Conservation (phyloP, 1,140 invertebrate genomes). For the Drosophila nigromelanica region DNA sequence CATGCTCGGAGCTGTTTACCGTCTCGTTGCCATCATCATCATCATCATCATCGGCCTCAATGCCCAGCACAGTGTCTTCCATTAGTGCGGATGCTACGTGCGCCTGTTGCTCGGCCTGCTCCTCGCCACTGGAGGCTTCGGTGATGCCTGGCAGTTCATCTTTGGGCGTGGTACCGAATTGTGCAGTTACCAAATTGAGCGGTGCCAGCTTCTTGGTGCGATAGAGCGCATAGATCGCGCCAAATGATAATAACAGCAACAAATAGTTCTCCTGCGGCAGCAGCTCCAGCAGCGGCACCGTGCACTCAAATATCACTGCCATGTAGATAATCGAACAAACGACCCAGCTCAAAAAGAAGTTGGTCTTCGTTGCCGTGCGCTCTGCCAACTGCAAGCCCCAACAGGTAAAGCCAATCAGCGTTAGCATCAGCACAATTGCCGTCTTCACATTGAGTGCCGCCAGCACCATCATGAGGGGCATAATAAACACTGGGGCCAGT, state of each 20-base stretch:
- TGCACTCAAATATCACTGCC: constrained; percentile 80
- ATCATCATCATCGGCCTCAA: constrained; percentile 60
- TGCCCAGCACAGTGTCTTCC: constrained; percentile 53
- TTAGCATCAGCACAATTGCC: constrained; percentile 79
- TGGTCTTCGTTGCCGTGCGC: constrained; percentile 66
- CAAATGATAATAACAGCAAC: constrained; percentile 75
- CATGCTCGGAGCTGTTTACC: constrained; percentile 25
- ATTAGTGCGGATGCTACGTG: constrained; percentile 27
- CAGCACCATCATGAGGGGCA: constrained; percentile 82
- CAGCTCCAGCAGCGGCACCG: constrained; percentile 84
- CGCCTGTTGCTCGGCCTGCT: constrained; percentile 69
- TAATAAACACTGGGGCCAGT: constrained; percentile 79
- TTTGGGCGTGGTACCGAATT: constrained; percentile 57
- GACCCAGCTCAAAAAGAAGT: constrained; percentile 84
- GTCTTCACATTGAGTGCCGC: constrained; percentile 84
- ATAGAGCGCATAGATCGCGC: constrained; percentile 66
- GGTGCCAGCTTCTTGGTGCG: constrained; percentile 57
- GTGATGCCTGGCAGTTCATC: constrained; percentile 74
- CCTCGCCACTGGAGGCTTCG: constrained; percentile 69
- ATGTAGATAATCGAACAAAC: constrained; percentile 81
- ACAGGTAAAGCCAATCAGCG: constrained; percentile 74
- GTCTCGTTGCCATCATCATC: constrained; percentile 19
- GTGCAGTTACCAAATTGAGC: constrained; percentile 65
- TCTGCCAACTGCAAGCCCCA: constrained; percentile 77
- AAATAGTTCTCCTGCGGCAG: constrained; percentile 84